These are phyloP conservation scores for Schizothorax lantsangensis DNA, from an alignment of 2,797 vertebrate genomes.

Conservation along the genomic window DNA sequence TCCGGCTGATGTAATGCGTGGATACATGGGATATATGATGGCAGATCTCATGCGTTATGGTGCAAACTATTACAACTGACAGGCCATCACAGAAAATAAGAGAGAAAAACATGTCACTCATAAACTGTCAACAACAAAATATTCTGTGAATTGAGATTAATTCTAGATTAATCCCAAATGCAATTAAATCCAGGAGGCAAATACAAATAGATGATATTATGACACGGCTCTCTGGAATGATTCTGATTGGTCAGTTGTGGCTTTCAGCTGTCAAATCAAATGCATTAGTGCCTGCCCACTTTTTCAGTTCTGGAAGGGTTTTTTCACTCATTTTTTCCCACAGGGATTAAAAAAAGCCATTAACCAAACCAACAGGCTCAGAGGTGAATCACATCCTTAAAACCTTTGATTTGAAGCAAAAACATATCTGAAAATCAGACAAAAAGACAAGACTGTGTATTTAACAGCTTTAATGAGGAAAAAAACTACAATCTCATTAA, in stretches of 20 bases:
- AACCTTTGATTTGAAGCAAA: background rate
- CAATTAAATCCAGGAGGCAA: background rate
- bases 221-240: background rate
- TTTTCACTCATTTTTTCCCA: background rate
- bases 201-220: background rate
- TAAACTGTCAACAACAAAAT: background rate
- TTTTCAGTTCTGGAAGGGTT: background rate
- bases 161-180: background rate
- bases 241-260: background rate
- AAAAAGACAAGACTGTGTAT: background rate
- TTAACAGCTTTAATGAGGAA: background rate
- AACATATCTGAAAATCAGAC: background rate
- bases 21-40: slow-evolving; percentile 10
- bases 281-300: background rate
- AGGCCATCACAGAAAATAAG: background rate
- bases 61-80: background rate
- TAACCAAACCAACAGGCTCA: background rate
- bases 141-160: background rate
- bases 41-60: background rate
- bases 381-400: background rate
- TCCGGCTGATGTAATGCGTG: slow-evolving; percentile 15
- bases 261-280: background rate
- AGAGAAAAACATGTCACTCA: background rate
- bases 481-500: background rate
- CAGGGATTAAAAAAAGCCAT: background rate